Conservation (phyloP, 2,113 vertebrate species). For the Psettodes erumei region DNA sequence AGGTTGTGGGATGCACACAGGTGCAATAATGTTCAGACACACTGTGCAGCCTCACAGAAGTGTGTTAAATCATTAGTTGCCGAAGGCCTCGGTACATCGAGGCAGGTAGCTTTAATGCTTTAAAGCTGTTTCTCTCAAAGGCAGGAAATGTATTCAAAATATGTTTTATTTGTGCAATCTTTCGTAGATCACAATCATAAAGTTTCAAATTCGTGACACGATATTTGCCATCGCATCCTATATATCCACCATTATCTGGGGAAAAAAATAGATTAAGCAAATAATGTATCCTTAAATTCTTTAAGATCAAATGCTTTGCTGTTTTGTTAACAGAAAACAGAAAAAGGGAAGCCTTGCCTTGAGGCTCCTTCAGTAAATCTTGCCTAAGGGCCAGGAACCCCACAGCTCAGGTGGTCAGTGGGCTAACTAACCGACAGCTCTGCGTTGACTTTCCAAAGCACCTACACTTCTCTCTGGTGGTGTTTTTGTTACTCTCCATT, state of each 20-base stretch:
- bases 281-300: neutral
- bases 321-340: neutral
- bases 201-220: neutral
- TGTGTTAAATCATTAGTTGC: slow-evolving; percentile 22
- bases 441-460: neutral
- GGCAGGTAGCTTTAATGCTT: neutral
- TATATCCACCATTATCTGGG: neutral
- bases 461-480: slow-evolving; percentile 16
- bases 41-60: slow-evolving; percentile 2
- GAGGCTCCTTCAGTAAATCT: slow-evolving; percentile 31
- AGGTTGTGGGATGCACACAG: slow-evolving; percentile 17
- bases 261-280: slow-evolving; percentile 7
- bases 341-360: slow-evolving; percentile 6
- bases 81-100: slow-evolving; percentile 2
- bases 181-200: neutral
- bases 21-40: slow-evolving; percentile 1
- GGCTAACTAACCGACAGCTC: slow-evolving; percentile 33
- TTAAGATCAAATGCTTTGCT: neutral
- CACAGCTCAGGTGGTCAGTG: slow-evolving; percentile 44
- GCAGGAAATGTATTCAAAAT: slow-evolving; percentile 7
- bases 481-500: slow-evolving; percentile 34
- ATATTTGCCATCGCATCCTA: slow-evolving; percentile 5
- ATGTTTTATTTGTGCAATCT: neutral
- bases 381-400: slow-evolving; percentile 15
- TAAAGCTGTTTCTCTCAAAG: neutral